Conservation (phyloP, 2,888 invertebrate species). For the Drosophila eohydei region DNA sequence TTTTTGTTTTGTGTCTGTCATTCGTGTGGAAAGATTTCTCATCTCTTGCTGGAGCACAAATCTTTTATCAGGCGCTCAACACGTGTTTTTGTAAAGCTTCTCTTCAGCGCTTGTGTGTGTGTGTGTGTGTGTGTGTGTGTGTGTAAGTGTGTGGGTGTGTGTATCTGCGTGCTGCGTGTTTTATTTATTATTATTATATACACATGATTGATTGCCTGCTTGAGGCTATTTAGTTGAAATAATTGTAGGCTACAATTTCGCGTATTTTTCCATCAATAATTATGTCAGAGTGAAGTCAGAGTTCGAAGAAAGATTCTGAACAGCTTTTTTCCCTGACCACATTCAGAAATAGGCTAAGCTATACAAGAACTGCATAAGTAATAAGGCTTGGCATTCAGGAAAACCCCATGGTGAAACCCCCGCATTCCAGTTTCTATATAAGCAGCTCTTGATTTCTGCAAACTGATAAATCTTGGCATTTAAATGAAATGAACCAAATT, state of each 20-base stretch:
- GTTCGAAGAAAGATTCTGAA: conserved; percentile 2
- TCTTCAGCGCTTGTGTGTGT: neutral
- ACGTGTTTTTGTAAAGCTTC: conserved; percentile 47
- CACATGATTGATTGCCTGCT: conserved; percentile 57
- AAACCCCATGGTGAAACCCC: conserved; percentile 38
- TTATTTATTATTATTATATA: conserved; percentile 18
- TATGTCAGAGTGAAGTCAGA: conserved; percentile 15
- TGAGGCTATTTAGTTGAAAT: conserved; percentile 28
- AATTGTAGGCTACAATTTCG: conserved; percentile 40
- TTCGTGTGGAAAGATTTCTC: conserved; percentile 30
- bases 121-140: conserved; percentile 10
- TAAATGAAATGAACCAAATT: conserved; percentile 30
- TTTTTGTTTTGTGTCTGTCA: conserved; percentile 41
- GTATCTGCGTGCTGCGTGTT: conserved; percentile 26
- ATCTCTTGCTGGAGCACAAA: conserved; percentile 16
- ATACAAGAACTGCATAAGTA: conserved; percentile 8
- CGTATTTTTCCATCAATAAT: conserved; percentile 38
- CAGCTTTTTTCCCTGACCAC: neutral
- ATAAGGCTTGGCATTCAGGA: neutral
- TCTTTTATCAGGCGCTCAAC: conserved; percentile 50
- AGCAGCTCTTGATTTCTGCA: conserved; percentile 40
- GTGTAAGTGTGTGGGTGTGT: neutral
- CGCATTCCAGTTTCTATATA: conserved; percentile 36
- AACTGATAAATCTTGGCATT: conserved; percentile 29
- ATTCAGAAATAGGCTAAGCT: neutral